Evolutionary conservation across 2,888 invertebrate species (phyloP), one percentile per base, ranked within the genome.

Genomic region (Oeneis ivallda): DNA sequence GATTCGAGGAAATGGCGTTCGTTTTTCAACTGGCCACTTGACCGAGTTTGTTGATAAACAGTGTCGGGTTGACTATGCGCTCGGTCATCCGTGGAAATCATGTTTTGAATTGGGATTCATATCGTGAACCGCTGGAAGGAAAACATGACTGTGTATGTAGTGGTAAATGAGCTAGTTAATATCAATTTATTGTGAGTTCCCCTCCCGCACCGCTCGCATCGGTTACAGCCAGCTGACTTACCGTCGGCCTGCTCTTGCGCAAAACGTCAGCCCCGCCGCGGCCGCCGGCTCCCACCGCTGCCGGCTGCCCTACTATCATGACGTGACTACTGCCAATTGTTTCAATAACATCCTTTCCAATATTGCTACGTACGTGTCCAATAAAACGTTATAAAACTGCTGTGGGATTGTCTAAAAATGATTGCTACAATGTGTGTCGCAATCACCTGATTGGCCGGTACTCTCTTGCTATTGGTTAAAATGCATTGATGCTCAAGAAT

Each of bases 11-110:
- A 63, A 60, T 39, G 76, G 74, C 79, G 76, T 75, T 76, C 74
- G 78, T 76, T 79, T 81, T 82, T 79, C 76, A 77, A 74, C 71
- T 72, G 76, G 75, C 45, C 41, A 77, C 76, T 76, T 66, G 13
- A 62, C 75, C 79, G 75, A 73, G 75, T 76, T 79, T 88, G 87
- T 90, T 89, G 85, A 89, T 88, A 90, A 89, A 90, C 87, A 90
- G 88, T 89, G 85, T 89, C 86, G 77, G 77, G 78, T 78, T 89
- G 87, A 80, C 41, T 50, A 72, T 73, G 75, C 74, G 78, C 68
- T 74, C 76, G 70, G 74, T 75, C 70, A 72, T 72, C 79, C 76
- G 71, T 70, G 65, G 66, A 62, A 63, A 57, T 62, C 49, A 71
- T 81, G 79, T 85, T 83, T 79, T 83, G 82, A 80, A 77, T 78